phyloP scores from a whole-genome alignment of 2,888 invertebrate genomes.

The Argyresthia albistria region DNA sequence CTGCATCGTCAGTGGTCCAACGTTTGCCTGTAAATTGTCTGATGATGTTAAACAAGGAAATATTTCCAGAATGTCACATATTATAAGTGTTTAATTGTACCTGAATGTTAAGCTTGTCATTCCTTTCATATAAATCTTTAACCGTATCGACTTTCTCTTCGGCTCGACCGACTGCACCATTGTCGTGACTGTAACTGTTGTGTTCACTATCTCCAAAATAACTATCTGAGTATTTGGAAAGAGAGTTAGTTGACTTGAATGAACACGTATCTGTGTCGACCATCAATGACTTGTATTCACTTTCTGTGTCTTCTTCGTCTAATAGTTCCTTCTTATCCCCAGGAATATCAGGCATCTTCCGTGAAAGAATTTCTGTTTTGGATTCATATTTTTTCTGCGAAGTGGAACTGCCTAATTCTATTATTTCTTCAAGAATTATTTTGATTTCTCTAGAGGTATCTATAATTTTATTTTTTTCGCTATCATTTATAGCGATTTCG shows the following conservation, averaged over 20 bases:
- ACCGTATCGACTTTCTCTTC: constrained; percentile 20
- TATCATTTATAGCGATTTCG: too few species aligned
- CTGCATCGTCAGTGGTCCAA: constrained; percentile 31
- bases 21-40: not conserved
- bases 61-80: not conserved
- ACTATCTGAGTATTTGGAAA: constrained; percentile 39
- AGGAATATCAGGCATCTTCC: too few species aligned
- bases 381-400: too few species aligned
- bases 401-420: too few species aligned
- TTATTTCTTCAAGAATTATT: too few species aligned
- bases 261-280: constrained; percentile 17
- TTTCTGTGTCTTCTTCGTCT: too few species aligned
- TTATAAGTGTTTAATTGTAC: not conserved
- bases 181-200: constrained; percentile 11
- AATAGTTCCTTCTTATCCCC: too few species aligned
- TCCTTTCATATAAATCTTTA: constrained; percentile 45
- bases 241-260: constrained; percentile 35
- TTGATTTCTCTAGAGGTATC: too few species aligned
- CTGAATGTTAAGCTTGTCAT: constrained; percentile 16
- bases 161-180: too few species aligned
- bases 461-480: too few species aligned
- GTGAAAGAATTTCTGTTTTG: too few species aligned
- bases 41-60: not conserved
- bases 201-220: constrained; percentile 34
- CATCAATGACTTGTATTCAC: not conserved